Evolutionary conservation across 2,888 invertebrate genomes (phyloP).

Genomic region (Eudemis profundana): DNA sequence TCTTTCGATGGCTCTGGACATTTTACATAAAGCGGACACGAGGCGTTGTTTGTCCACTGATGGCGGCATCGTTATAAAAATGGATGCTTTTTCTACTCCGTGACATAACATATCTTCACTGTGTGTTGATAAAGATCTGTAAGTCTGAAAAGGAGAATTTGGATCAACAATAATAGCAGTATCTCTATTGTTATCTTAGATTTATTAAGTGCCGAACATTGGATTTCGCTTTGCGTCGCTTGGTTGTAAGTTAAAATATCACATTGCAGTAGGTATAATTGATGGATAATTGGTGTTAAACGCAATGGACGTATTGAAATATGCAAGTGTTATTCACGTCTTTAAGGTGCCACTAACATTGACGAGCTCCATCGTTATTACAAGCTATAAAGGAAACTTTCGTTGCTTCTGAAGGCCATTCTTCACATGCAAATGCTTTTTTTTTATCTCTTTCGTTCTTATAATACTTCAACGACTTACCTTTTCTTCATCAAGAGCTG

Average conservation of each 20-base stretch:
- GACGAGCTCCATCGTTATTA: no score
- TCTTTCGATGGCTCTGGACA: conserved; percentile 64
- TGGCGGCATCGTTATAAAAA: conserved; percentile 61
- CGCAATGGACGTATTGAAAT: no score
- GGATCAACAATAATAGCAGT: not conserved
- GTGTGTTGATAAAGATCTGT: conserved; percentile 66
- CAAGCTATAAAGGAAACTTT: no score
- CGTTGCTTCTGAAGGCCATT: not conserved
- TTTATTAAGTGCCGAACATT: no score
- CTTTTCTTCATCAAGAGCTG: conserved; percentile 73
- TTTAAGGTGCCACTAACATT: no score
- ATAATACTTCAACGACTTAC: conserved; percentile 53
- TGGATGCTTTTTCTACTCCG: conserved; percentile 58
- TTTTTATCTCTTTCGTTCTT: not conserved
- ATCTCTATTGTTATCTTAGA: no score
- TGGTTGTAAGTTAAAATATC: no score
- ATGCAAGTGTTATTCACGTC: not conserved
- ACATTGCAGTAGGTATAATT: no score
- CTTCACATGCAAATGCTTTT: not conserved
- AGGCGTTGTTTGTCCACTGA: conserved; percentile 51
- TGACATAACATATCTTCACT: conserved; percentile 68
- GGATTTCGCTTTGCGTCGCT: no score
- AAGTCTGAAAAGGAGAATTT: conserved; percentile 62
- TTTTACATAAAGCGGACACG: conserved; percentile 61
- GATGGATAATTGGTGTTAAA: no score